Evolutionary conservation across 2,113 vertebrate genomes (phyloP), one percentile per base, ranked within the genome.

Genomic region (Zosterops pallidus): DNA sequence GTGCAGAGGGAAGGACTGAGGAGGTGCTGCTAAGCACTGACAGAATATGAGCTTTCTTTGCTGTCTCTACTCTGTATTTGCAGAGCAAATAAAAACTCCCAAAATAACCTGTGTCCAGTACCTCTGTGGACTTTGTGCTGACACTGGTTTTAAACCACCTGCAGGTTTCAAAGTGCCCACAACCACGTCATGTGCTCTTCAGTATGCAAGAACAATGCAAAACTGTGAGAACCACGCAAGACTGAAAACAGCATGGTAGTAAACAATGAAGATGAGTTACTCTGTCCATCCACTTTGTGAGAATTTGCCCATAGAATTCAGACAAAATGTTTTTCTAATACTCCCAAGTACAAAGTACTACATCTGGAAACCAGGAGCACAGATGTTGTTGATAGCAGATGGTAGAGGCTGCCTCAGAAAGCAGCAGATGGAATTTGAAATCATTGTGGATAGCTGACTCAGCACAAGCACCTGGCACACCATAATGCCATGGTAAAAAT

Each of bases 151-250:
- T 93, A 82, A 91, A 59, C 44, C 90, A 96, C 33, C 90, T 95
- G 93, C 87, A 88, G 52, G 71, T 95, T 94, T 95, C 95, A 63
- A 72, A 82, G 50, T 22, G 35, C 84, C 50, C 77, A 35, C 50
- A 80, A n/a, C 13, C 46, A 52, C 25, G 0, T 70, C 57, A 11
- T 12, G 18, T 29, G 56, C 35, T 9, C 55, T 72, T 72, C n/a
- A 31, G 22, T 9, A 29, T 22, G 44, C 52, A 88, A 63, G 67
- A 90, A 31, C 59, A 90, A 22, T 0, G 0, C 62, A 77, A 49
- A 91, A 33, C 33, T 18, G 10, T 10, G 25, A 80, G 8, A 12
- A 22, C 24, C 62, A 9, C 0, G 1, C 42, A 65, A 42, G 23
- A 24, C n/a, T 44, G n/a, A 46, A 53, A 17, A 22, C 44, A 62